Evolutionary conservation across 2,797 vertebrate species (phyloP), one percentile per base, ranked within the genome.

Genomic region (Spizella passerina): DNA sequence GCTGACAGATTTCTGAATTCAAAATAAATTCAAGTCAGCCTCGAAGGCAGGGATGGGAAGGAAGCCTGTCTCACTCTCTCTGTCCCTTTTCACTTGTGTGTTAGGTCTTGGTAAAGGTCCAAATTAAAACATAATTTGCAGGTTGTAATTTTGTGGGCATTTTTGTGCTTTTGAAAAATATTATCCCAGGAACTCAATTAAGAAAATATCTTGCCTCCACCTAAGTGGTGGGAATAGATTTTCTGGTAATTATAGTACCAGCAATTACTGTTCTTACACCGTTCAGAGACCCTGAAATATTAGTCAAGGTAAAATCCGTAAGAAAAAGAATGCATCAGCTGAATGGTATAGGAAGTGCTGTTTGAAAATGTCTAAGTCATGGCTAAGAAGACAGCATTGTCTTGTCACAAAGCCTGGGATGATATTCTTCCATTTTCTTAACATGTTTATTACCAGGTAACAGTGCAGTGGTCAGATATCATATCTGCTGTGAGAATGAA

Each of bases 1-100:
- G 77, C 66, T 95, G 94, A 84, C 81, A 90, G 88, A 92, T 92
- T 86, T 56, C 88, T 85, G 81, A 91, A 94, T 92, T 88, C 17
- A 65, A 66, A 90, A 91, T 82, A 91, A 86, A 88, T 69, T 72
- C 81, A 61, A 83, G 44, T 55, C 87, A 84, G 39, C 38, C 77
- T 94, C 72, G 72, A 68, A 93, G 50, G 44, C 83, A 81, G 69
- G 9, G 55, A 59, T 27, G 34, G 32, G 55, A 92, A 55, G 32
- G 50, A 73, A 85, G 29, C 30, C 23, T 88, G 32, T 59, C 14
- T 47, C 19, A 9, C 13, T 53, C 41, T 55, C 10, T 38, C 66
- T 22, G 20, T 12, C 12, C 6, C 12, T 56, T n/a, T n/a, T 86
- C 38, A 26, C 29, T 63, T 0, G 0, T 53, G 12, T 38, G 16